A percentile compares a stretch with the other conserved stretches of the same genome.
phyloP scores from a whole-genome alignment of 2,888 invertebrate genomes.

The Anthophora plumipes region DNA sequence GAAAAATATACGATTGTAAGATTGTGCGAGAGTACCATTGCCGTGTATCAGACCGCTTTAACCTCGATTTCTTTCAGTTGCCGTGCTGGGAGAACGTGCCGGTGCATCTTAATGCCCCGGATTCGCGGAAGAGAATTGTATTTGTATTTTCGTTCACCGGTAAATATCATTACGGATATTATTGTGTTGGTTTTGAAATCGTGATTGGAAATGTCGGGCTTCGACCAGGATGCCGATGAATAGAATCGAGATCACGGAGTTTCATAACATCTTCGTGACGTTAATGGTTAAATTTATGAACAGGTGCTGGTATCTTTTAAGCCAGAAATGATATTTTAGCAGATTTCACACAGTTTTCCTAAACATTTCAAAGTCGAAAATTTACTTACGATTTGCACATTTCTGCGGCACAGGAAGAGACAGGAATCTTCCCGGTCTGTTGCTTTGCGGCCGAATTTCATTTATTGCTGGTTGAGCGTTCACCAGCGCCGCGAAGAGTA shows the following conservation, averaged over 20 bases:
- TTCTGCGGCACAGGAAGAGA: slow-evolving; percentile 92
- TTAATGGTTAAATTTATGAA: no score
- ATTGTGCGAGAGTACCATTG: slow-evolving; percentile 59
- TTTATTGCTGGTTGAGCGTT: slow-evolving; percentile 86
- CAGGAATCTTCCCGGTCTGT: slow-evolving; percentile 93
- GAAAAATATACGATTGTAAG: slow-evolving; percentile 49
- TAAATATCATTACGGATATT: not conserved
- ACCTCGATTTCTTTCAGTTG: slow-evolving; percentile 64
- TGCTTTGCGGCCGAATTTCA: slow-evolving; percentile 88
- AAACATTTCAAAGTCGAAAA: not conserved
- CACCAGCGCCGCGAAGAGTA: slow-evolving; percentile 86
- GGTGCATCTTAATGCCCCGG: slow-evolving; percentile 34
- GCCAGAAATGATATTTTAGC: no score
- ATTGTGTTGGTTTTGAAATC: not conserved
- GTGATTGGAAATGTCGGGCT: not conserved
- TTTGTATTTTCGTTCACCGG: not conserved
- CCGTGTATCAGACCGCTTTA: slow-evolving; percentile 55
- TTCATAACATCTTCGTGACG: not conserved
- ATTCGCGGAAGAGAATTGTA: slow-evolving; percentile 7
- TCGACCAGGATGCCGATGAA: no score
- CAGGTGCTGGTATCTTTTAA: no score
- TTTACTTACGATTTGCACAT: slow-evolving; percentile 92
- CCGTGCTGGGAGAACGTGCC: slow-evolving; percentile 44
- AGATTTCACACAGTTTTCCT: no score
- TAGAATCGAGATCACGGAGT: not conserved